Base-by-base conservation (phyloP, 1,140 invertebrate genomes). In the Drosophila rhopaloa region DNA sequence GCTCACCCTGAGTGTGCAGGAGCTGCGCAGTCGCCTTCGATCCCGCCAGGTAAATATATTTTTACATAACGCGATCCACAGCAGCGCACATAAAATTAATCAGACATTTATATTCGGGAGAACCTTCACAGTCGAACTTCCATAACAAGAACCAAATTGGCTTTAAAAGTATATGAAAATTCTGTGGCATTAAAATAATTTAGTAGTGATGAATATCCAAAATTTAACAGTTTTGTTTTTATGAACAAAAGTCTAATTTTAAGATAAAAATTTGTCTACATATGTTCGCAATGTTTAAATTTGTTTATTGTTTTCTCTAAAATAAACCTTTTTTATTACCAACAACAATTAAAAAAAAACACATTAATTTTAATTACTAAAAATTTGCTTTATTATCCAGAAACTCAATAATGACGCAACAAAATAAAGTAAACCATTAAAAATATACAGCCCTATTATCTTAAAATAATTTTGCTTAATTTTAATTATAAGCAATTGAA, bases 1-100 rank as follows among this genome's bases (percentile, higher is more conserved):
- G 48, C 37, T 86, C 1, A 65, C 46, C 7, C 47, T 82, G 1
- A 88, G 66, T 9, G 37, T 63, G 5, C 59, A 77, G 40, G 83
- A 86, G 14, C 66, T 89, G 37, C 83, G 79, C 59, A 47, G 11
- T 5, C 66, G 62, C 16, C 79, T 86, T 8, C 47, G 44, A 4
- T 5, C 38, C 4, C 76, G 79, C 0, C 65, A 83, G 76, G 82
- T 86, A 10, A 48, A 27, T 7, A 48, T 19, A 24, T 27, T 11
- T 7, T 24, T 7, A 7, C 19, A n/a, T n/a, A 24, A n/a, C 11
- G 13, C 19, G 24, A 24, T 46, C 13, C 11, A 10, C 1, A 2
- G 2, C 5, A 9, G 4, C 4, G 24, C 24, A 24, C 24, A 24
- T 16, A 14, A 35, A 10, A 14, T 35, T 50, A 16, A 24, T 24